Evolutionary conservation across 2,797 vertebrate species (phyloP).

Genomic region (Thunnus albacares): DNA sequence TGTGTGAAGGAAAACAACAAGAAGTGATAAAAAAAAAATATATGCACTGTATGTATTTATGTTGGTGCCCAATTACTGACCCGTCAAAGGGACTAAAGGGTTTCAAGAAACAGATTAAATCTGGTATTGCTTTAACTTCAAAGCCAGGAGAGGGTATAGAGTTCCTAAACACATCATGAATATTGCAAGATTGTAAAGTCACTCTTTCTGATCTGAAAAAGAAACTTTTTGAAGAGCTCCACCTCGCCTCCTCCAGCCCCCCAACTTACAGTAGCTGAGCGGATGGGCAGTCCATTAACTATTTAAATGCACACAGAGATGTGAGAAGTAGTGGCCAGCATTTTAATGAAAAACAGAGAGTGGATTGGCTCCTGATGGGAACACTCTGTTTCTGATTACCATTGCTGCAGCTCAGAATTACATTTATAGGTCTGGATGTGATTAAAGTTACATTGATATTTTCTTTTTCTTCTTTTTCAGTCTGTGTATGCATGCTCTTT

Average conservation of each 20-base stretch:
- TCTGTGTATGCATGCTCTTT: constrained; percentile 32
- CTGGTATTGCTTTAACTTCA: constrained; percentile 79
- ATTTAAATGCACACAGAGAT: constrained; percentile 86
- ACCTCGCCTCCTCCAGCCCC: constrained; percentile 42
- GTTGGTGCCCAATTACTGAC: constrained; percentile 71
- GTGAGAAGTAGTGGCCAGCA: constrained; percentile 80
- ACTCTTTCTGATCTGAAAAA: constrained; percentile 80
- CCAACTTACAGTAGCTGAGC: constrained; percentile 77
- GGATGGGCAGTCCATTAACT: constrained; percentile 84
- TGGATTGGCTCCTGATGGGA: constrained; percentile 73
- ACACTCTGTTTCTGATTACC: constrained; percentile 82
- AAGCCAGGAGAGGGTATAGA: constrained; percentile 76
- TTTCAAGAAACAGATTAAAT: constrained; percentile 68
- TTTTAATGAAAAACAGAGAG: constrained; percentile 85
- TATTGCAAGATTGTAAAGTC: constrained; percentile 84
- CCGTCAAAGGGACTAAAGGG: constrained; percentile 55
- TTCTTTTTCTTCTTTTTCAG: constrained; percentile 55
- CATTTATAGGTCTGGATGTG: constrained; percentile 72
- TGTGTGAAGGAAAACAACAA: constrained; percentile 49
- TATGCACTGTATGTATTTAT: constrained; percentile 44
- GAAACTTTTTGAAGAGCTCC: constrained; percentile 81
- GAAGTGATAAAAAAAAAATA: constrained; percentile 18
- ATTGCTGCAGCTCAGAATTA: constrained; percentile 68
- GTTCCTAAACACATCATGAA: constrained; percentile 86
- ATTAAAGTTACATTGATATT: constrained; percentile 76